Conservation (phyloP, 1,140 invertebrate genomes). For the Spodoptera frugiperda region DNA sequence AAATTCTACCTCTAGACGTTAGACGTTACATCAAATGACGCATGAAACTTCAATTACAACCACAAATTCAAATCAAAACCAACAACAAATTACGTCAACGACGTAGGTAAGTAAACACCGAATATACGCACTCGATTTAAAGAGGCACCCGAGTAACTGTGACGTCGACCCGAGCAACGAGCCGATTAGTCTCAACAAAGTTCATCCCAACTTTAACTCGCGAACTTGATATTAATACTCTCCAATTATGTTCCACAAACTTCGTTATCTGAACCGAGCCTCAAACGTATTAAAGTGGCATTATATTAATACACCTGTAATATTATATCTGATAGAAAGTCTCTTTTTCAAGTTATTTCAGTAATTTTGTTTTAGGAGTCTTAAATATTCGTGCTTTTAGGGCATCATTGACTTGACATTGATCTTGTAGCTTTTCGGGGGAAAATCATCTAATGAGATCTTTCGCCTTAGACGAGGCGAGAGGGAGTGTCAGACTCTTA, state of each 20-base stretch:
- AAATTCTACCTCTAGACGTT: no score
- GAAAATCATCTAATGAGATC: no score
- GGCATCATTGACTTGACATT: no score
- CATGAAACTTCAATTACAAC: no score
- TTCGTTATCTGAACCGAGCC: constrained; percentile 53
- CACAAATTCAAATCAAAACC: no score
- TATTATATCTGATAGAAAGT: constrained; percentile 3
- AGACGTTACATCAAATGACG: no score
- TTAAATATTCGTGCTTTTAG: neutral
- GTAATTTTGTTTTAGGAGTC: neutral
- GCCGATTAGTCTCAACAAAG: constrained; percentile 49
- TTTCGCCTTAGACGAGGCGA: no score
- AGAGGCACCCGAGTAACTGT: constrained; percentile 11
- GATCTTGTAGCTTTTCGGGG: no score
- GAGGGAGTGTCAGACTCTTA: no score
- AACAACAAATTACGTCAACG: neutral
- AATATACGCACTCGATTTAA: neutral
- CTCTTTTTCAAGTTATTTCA: neutral
- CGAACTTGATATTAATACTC: constrained; percentile 63
- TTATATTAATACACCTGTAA: constrained; percentile 42
- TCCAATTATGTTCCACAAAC: constrained; percentile 57
- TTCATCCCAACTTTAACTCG: constrained; percentile 54
- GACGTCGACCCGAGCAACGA: constrained; percentile 16
- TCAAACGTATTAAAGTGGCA: constrained; percentile 50
- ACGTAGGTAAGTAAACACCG: neutral